These are phyloP conservation scores for Oophaga pumilio DNA, from an alignment of 2,113 vertebrate species.

Conservation along the genomic window DNA sequence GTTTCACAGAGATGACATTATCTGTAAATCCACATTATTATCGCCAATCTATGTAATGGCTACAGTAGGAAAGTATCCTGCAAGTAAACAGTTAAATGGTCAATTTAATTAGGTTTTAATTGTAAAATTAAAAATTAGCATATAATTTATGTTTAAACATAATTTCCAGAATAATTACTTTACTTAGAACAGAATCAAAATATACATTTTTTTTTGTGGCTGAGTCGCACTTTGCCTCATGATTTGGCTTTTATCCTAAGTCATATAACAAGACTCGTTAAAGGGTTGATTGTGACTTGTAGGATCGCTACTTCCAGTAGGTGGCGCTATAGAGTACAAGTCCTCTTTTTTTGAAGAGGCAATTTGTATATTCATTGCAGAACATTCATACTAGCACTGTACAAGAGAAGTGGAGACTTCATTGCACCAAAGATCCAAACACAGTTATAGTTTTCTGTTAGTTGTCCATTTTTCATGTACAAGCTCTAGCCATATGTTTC, in stretches of 20 bases:
- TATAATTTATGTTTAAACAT: background rate
- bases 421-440: background rate
- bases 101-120: background rate
- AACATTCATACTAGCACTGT: background rate
- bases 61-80: background rate
- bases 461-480: too few species aligned
- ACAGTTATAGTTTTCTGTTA: too few species aligned
- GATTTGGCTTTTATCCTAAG: too few species aligned
- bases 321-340: too few species aligned
- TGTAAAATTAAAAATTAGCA: background rate
- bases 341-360: too few species aligned
- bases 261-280: too few species aligned
- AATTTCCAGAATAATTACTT: background rate
- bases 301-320: too few species aligned
- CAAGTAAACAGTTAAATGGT: background rate
- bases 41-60: background rate
- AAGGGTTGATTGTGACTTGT: too few species aligned
- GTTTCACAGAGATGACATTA: background rate
- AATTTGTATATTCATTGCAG: background rate
- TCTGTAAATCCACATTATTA: background rate
- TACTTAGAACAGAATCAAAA: background rate
- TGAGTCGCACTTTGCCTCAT: background rate
- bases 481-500: too few species aligned
- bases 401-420: background rate
- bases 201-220: background rate